Evolutionary conservation across 2,113 vertebrate genomes (phyloP).

Genomic region (Daboia siamensis): DNA sequence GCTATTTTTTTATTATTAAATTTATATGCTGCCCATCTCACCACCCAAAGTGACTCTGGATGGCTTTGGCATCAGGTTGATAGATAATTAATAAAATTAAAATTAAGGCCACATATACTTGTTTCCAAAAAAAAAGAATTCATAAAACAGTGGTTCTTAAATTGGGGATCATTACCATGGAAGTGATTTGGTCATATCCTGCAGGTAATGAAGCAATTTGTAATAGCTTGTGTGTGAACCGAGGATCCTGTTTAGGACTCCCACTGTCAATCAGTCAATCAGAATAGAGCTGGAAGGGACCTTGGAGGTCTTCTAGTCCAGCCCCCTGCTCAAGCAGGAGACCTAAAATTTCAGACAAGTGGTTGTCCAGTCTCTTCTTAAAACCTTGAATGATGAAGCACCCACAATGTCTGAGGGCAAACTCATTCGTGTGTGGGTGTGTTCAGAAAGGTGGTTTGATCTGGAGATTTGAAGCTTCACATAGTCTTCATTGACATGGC

Average conservation of each 20-base stretch:
- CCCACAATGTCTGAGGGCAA: too few relatives aligned
- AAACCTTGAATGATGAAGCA: too few relatives aligned
- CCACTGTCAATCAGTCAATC: neutral
- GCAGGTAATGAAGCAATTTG: neutral
- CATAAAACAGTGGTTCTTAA: neutral
- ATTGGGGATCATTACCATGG: neutral
- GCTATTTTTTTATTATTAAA: neutral
- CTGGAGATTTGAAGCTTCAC: neutral
- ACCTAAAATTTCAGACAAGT: too few relatives aligned
- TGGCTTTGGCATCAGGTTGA: neutral
- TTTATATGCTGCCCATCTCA: neutral
- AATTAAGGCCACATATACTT: constrained; percentile 8
- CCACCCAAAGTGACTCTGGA: neutral
- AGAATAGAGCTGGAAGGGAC: too few relatives aligned
- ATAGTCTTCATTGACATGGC: neutral
- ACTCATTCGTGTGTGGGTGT: neutral
- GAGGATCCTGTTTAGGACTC: neutral
- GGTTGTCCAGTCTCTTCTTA: too few relatives aligned
- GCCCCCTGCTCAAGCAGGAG: too few relatives aligned
- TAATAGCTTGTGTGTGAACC: neutral
- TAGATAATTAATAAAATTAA: neutral
- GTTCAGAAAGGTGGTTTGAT: neutral
- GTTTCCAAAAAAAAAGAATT: neutral
- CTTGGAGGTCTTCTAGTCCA: too few relatives aligned
- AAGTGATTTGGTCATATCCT: neutral